Evolutionary conservation across 2,113 vertebrate species (phyloP), one percentile per base, ranked within the genome.

Genomic region (Cololabis saira): DNA sequence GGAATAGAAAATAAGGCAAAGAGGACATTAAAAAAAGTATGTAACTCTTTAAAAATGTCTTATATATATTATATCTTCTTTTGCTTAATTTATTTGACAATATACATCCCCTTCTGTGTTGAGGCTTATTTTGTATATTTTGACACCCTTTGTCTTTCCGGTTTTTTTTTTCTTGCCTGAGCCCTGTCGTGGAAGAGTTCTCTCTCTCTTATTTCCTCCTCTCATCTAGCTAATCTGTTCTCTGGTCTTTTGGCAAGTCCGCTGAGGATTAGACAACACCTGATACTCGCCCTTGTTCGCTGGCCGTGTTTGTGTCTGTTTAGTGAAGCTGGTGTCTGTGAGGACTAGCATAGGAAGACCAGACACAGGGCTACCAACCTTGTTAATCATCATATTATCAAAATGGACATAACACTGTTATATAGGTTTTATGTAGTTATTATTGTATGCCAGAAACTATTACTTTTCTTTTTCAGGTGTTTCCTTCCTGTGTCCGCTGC

Each of bases 401-500:
- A 43, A 59, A 12, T 22, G 4, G 4, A 48, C 27, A 63, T 8
- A 24, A 55, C n/a, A 10, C 11, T 5, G n/a, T 58, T 40, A 33
- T 1, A 27, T 10, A 17, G n/a, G 63, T 54, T 47, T 41, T 19
- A 43, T 50, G 5, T 42, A 13, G 18, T 51, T 17, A 41, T 18
- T 14, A 41, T 8, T 37, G 33, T 37, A 12, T 13, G 5, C 1
- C n/a, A 19, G 27, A 14, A 21, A 13, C 14, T 45, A 0, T 66
- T 17, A 27, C 6, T 19, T 61, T 61, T 76, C 4, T 50, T 7
- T 53, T 53, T 19, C 80, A 99, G 98, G 94, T 13, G 90, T 93
- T 49, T 94, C 93, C 9, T 93, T 97, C 62, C 91, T 95, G 80
- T 98, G 96, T 88, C 95, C 96, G 0, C 75, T 98, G 3, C 95